A percentile compares a stretch with the other conserved stretches of the same genome.
Evolutionary conservation across 2,797 vertebrate genomes (phyloP).

Genomic region (Pygocentrus nattereri): DNA sequence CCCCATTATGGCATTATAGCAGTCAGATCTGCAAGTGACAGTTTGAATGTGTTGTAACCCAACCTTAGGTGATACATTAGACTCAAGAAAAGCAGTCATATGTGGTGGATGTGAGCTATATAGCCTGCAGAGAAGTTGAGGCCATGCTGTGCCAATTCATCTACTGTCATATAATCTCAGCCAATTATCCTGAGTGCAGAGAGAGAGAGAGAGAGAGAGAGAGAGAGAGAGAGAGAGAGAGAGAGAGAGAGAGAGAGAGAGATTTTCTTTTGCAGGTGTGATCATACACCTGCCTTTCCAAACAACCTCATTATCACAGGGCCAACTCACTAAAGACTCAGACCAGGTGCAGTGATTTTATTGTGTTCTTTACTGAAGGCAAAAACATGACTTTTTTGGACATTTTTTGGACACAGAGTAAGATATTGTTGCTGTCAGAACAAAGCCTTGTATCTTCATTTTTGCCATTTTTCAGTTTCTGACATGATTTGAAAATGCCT

Average conservation of each 20-base stretch:
- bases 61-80: background rate
- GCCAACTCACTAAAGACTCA: background rate
- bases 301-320: background rate
- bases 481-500: too few relatives aligned
- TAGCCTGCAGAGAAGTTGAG: background rate
- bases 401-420: background rate
- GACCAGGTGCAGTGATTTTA: background rate
- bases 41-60: constrained; percentile 3
- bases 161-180: background rate
- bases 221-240: background rate
- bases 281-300: background rate
- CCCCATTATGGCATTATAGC: constrained; percentile 3
- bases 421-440: too few relatives aligned
- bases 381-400: background rate
- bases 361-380: background rate
- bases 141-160: background rate
- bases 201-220: background rate
- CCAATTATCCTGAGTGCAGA: background rate
- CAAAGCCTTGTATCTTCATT: too few relatives aligned
- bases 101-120: background rate
- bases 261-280: background rate
- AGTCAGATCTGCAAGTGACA: constrained; percentile 1
- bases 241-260: too few relatives aligned
- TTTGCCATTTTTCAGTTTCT: too few relatives aligned
- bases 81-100: constrained; percentile 4